Base-by-base conservation (phyloP, 2,113 vertebrate species). In the Gila orcuttii region DNA sequence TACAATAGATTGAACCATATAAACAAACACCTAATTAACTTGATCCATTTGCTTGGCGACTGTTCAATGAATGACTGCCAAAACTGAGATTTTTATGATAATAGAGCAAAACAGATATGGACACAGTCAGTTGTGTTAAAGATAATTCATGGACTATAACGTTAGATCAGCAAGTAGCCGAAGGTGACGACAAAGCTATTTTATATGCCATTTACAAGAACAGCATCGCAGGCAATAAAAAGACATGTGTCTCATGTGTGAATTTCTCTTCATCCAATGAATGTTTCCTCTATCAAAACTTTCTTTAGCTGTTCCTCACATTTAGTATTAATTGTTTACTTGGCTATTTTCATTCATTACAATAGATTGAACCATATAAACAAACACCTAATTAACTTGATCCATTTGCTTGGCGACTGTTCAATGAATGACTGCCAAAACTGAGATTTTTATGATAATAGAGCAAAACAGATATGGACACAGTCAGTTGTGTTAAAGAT, bases 241-340 rank as follows among this genome's bases (percentile, higher is more conserved):
- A 50, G 79, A n/a, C n/a, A n/a, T n/a, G n/a, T n/a, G n/a, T n/a
- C n/a, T n/a, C n/a, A n/a, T n/a, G n/a, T n/a, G 87, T 92, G 87
- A 87, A 84, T 91, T 89, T 90, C 81, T 85, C 64, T 86, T 88
- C 71, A 85, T 84, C 64, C 87, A 83, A 92, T 47, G 84, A 85
- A 80, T 74, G 86, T 89, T 42, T 89, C 82, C 19, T 31, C 50
- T 57, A 13, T 57, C 25, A 77, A 82, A 82, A 17, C 68, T 42
- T 83, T 28, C 42, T 88, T 42, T 64, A 83, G 74, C 66, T 71
- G 80, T 79, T 83, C 8, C n/a, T 33, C 59, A 78, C 45, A 60
- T 81, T 31, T 12, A 45, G n/a, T 36, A 52, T 45, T 69, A 71
- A 42, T 42, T 28, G 11, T 45, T 78, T 21, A 59, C 83, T 39